These are phyloP conservation scores for Drosophila persimilis DNA, from an alignment of 1,140 invertebrate species.

Conservation along the genomic window DNA sequence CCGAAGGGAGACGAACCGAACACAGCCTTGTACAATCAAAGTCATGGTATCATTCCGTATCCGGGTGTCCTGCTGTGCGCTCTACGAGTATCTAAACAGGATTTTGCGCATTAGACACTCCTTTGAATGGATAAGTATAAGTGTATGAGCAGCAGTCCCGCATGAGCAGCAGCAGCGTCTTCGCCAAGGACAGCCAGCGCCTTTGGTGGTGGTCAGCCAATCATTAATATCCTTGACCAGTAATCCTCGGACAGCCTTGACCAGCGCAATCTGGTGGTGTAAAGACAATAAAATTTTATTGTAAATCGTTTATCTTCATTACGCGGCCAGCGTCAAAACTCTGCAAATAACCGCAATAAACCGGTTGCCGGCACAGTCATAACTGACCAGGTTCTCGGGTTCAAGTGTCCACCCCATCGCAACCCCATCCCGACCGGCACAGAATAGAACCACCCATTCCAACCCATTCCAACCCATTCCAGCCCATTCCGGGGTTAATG, in stretches of 20 bases:
- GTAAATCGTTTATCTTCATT: slow-evolving; percentile 80
- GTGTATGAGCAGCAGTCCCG: slow-evolving; percentile 36
- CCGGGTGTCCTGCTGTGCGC: slow-evolving; percentile 12
- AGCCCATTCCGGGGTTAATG: slow-evolving; percentile 18
- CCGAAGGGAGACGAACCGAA: no score
- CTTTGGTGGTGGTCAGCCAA: slow-evolving; percentile 47
- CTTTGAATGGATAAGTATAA: slow-evolving; percentile 40
- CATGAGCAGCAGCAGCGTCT: slow-evolving; percentile 8
- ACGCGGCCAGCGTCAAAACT: slow-evolving; percentile 70
- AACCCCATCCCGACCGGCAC: not conserved
- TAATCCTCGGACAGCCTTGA: slow-evolving; percentile 9
- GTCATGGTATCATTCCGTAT: not conserved
- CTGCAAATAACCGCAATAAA: slow-evolving; percentile 60
- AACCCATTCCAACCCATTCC: slow-evolving; percentile 14
- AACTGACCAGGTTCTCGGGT: slow-evolving; percentile 45
- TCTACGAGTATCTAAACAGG: slow-evolving; percentile 30
- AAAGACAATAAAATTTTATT: slow-evolving; percentile 72
- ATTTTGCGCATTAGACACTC: slow-evolving; percentile 43
- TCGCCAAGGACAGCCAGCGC: slow-evolving; percentile 13
- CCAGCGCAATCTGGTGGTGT: slow-evolving; percentile 44
- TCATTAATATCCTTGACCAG: slow-evolving; percentile 68
- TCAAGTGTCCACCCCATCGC: slow-evolving; percentile 68
- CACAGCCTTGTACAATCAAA: no score
- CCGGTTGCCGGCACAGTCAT: slow-evolving; percentile 41
- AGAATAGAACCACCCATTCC: slow-evolving; percentile 3